phyloP scores from a whole-genome alignment of 2,888 invertebrate genomes.

The Scrobipalpa costella region DNA sequence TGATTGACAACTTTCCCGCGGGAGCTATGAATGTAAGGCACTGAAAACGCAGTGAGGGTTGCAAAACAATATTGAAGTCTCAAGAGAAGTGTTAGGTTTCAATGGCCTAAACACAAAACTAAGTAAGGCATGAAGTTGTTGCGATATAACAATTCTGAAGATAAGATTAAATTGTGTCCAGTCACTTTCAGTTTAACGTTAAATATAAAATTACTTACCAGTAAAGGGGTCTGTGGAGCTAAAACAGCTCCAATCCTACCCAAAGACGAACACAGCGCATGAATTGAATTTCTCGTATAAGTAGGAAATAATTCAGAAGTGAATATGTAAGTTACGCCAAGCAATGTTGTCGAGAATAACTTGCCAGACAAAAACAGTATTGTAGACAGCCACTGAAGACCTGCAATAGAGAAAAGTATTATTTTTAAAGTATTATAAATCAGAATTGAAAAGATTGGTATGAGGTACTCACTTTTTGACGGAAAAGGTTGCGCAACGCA shows the following conservation, averaged over 20 bases:
- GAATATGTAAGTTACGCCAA: constrained; percentile 75
- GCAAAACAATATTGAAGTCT: no score
- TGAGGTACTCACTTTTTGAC: constrained; percentile 65
- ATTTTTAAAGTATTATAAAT: no score
- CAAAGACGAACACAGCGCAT: constrained; percentile 24
- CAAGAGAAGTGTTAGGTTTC: no score
- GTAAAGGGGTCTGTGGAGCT: constrained; percentile 27
- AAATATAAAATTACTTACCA: constrained; percentile 12
- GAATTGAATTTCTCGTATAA: constrained; percentile 76
- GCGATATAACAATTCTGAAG: no score
- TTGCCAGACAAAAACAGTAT: constrained; percentile 8
- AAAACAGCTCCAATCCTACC: constrained; percentile 26
- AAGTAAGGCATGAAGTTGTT: no score
- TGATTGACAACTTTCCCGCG: no score
- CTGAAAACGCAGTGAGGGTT: no score
- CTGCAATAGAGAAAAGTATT: no score
- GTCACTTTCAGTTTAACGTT: no score
- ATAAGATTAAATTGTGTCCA: no score
- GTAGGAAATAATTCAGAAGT: constrained; percentile 84
- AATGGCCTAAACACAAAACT: no score
- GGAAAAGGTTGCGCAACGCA: constrained; percentile 83
- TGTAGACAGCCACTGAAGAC: constrained; percentile 9
- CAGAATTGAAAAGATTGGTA: not conserved
- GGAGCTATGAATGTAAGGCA: no score
- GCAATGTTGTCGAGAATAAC: not conserved